A percentile compares a stretch with the other conserved stretches of the same genome.
phyloP scores from a whole-genome alignment of 2,113 vertebrate genomes.

The Circaetus cinerascens region DNA sequence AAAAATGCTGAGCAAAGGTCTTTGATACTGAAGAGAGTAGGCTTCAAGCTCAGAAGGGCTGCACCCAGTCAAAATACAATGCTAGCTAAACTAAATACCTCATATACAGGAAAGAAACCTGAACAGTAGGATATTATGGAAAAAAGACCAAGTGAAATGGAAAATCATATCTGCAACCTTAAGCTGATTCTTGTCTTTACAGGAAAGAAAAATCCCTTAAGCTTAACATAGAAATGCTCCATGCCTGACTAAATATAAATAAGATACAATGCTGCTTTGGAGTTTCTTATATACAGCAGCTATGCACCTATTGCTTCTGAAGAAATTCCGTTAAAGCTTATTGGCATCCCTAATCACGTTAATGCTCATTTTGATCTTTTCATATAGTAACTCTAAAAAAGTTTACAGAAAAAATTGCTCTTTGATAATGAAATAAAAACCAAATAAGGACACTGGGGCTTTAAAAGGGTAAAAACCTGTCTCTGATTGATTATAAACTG shows the following conservation, averaged over 20 bases:
- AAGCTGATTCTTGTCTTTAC: not conserved
- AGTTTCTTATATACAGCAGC: not conserved
- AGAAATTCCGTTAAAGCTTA: not conserved
- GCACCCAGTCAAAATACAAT: not conserved
- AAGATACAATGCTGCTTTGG: not conserved
- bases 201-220: not conserved
- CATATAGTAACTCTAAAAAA: not conserved
- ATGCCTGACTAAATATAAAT: not conserved
- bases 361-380: not conserved
- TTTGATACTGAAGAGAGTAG: not conserved
- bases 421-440: not conserved
- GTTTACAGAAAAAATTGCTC: not conserved
- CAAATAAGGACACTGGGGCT: not conserved
- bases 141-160: not conserved
- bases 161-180: not conserved
- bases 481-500: slow-evolving; percentile 2
- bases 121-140: not conserved
- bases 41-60: not conserved
- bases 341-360: not conserved
- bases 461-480: not conserved
- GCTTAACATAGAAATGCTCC: not conserved
- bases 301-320: not conserved
- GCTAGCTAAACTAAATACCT: not conserved
- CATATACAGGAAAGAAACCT: not conserved
- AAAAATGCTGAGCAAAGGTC: not conserved